Evolutionary conservation across 2,113 vertebrate species (phyloP).

Genomic region (Fukomys damarensis): DNA sequence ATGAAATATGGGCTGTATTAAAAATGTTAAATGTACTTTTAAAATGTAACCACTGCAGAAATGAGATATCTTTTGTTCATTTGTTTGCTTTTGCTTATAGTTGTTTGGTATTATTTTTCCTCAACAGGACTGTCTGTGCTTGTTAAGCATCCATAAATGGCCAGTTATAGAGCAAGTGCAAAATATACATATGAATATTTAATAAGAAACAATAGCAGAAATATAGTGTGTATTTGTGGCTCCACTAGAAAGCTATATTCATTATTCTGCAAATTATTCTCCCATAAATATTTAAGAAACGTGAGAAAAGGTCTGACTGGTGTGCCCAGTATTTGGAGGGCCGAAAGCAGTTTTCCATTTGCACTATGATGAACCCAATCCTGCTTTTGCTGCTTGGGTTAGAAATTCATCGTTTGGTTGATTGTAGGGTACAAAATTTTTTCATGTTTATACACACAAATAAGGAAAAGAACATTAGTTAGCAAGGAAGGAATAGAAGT

Average conservation of each 20-base stretch:
- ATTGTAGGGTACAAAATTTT: constrained; percentile 45
- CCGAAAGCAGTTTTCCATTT: constrained; percentile 78
- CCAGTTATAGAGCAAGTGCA: constrained; percentile 73
- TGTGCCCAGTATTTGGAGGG: constrained; percentile 65
- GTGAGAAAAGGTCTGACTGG: constrained; percentile 70
- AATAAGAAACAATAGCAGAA: constrained; percentile 84
- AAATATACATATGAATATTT: constrained; percentile 86
- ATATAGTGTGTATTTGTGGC: constrained; percentile 76
- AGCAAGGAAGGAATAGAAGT: not conserved
- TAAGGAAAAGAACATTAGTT: constrained; percentile 56
- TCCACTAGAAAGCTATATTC: constrained; percentile 84
- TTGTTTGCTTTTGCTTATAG: not conserved
- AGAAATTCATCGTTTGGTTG: constrained; percentile 80
- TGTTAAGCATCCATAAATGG: constrained; percentile 71
- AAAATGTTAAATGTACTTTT: constrained; percentile 61
- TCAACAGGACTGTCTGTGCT: constrained; percentile 67
- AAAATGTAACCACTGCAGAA: constrained; percentile 51
- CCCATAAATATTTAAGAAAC: constrained; percentile 88
- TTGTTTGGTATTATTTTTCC: constrained; percentile 39
- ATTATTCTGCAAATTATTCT: constrained; percentile 86
- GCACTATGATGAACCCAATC: constrained; percentile 67
- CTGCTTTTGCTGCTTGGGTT: constrained; percentile 67
- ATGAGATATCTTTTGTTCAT: not conserved
- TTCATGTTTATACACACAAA: constrained; percentile 60
- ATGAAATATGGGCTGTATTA: constrained; percentile 67